Conservation (phyloP, 2,888 invertebrate species). For the Diarsia brunnea region DNA sequence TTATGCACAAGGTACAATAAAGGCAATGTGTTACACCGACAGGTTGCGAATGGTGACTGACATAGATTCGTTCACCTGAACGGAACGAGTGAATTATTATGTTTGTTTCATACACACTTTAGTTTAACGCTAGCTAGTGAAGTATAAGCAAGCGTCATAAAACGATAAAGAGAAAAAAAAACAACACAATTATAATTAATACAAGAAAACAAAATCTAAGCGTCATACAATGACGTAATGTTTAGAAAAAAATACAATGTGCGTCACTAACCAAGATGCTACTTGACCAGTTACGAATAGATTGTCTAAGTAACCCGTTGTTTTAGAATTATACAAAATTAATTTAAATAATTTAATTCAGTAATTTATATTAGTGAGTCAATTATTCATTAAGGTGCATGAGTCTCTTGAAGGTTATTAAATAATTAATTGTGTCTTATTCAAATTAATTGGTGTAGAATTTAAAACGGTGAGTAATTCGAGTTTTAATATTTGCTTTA, state of each 20-base stretch:
- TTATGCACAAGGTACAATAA: too few species aligned
- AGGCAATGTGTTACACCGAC: too few species aligned
- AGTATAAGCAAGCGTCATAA: too few species aligned
- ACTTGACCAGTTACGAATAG: constrained; percentile 1
- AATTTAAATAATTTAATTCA: neutral
- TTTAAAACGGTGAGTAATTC: neutral
- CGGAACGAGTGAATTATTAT: too few species aligned
- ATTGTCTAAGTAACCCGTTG: neutral
- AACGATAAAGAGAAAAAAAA: too few species aligned
- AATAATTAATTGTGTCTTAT: neutral
- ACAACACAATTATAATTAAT: too few species aligned
- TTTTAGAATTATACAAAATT: neutral
- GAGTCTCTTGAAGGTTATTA: neutral
- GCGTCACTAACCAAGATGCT: neutral
- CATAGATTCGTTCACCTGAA: too few species aligned
- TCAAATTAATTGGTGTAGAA: neutral
- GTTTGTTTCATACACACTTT: too few species aligned
- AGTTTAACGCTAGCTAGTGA: too few species aligned
- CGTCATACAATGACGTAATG: neutral
- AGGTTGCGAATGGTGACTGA: too few species aligned
- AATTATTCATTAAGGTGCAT: neutral
- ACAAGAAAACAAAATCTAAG: neutral
- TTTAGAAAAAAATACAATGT: neutral
- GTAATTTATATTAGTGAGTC: neutral
- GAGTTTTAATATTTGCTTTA: neutral